Evolutionary conservation across 2,888 invertebrate genomes (phyloP), one percentile per base, ranked within the genome.

Genomic region (Philereme transversata): DNA sequence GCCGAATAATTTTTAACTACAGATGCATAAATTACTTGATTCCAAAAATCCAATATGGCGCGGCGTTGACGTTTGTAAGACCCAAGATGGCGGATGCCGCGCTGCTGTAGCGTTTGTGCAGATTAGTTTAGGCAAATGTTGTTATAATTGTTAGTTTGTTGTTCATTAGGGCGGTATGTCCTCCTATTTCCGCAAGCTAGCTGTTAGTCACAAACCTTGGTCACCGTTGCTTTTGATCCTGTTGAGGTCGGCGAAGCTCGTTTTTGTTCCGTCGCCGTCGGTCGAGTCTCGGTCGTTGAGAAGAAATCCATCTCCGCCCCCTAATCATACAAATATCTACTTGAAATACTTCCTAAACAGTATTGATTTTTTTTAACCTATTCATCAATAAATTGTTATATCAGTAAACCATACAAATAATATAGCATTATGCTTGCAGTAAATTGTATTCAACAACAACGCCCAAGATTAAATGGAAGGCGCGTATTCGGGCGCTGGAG

Each of bases 191-290:
- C 60, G 61, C 60, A 61, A 55, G 53, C 60, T 43, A 57, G 52
- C 46, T 41, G 53, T 54, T 48, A 7, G 41, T 40, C 67, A 83
- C 85, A 76, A 78, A 90, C 90, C 89, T 87, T 82, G 89, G 68
- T 93, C 93, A 57, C 93, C 93, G 57, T 93, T 88, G 77, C 88
- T 84, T 72, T 90, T 91, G 70, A 88, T 87, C 78, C 89, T 95
- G 65, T 93, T 94, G 60, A 96, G 86, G 77, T 96, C 96, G 38
- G 96, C 96, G 86, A 96, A 96, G 83, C 95, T 96, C 66, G 94
- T 90, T 83, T 94, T 91, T 59, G 85, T 86, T 43, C 70, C 78
- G 66, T 94, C 94, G 4, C 93, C 94, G 75, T 95, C 95, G 7
- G 93, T 93, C 48, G 93, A 84, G 76, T 95, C 80, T 74, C 93